Evolutionary conservation across 2,113 vertebrate species (phyloP), one percentile per base, ranked within the genome.

Genomic region (Dasypus novemcinctus): DNA sequence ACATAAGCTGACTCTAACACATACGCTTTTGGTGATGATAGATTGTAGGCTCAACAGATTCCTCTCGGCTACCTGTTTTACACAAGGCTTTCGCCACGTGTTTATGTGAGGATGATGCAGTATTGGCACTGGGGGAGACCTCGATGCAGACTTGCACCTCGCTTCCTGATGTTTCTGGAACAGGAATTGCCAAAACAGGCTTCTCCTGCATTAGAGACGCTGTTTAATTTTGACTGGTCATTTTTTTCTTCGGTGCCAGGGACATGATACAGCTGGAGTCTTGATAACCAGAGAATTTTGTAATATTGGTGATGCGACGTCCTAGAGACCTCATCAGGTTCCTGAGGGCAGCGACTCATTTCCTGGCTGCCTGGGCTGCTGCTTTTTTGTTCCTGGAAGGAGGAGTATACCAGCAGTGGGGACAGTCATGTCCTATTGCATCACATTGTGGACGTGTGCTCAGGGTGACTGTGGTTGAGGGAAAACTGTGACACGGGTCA

Each of bases 331-430:
- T 49, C 23, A 31, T 68, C 43, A 0, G 33, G 64, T n/a, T 91
- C 20, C 64, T 0, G 0, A 49, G 78, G 93, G 80, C 0, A 2
- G 27, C 20, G 0, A 78, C 75, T 95, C 87, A 72, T 80, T 93
- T 93, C 96, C 95, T 46, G 52, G 75, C 80, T 23, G 71, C 33
- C 7, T 27, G 0, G 31, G n/a, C 38, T 23, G 27, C 71, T 0
- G 15, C 63, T 12, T 87, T 64, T 54, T 52, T 29, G 18, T 96
- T 95, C 66, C 69, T 23, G 64, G 84, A 86, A 90, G 38, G 13
- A 23, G 1, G 5, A 38, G 43, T 61, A 66, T 81, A 0, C 1
- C 33, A 59, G 38, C 49, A 3, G 2, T 3, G 31, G 36, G 57
- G 29, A 12, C 9, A 15, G 61, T 20, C 3, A 17, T 63, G 46